Evolutionary conservation across 2,888 invertebrate species (phyloP).

Genomic region (Pegoplata infirma): DNA sequence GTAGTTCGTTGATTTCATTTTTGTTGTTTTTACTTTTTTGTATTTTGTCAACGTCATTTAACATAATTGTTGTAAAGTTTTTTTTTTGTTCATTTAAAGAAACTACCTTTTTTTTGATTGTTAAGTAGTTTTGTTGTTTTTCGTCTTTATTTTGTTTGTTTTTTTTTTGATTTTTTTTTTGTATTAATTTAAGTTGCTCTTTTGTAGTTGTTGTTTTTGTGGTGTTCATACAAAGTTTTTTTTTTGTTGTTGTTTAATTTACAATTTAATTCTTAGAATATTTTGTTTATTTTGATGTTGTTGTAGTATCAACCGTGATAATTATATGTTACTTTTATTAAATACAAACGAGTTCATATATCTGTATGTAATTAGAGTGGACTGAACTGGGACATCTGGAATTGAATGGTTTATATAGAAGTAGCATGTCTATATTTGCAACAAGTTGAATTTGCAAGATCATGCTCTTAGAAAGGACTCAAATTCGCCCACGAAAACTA

Average conservation of each 20-base stretch:
- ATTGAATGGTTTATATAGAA: too few relatives aligned
- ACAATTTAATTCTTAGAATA: slow-evolving; percentile 45
- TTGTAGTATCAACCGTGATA: slow-evolving; percentile 39
- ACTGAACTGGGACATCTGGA: too few relatives aligned
- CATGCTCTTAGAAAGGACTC: too few relatives aligned
- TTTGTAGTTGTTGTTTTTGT: neutral
- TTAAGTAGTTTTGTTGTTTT: neutral
- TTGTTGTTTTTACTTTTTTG: neutral
- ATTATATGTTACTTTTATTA: slow-evolving; percentile 30
- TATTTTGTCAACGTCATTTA: slow-evolving; percentile 46
- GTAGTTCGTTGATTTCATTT: slow-evolving; percentile 24
- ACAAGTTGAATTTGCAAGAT: too few relatives aligned
- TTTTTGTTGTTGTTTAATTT: slow-evolving; percentile 33
- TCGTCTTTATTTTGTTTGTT: neutral
- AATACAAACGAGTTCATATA: neutral
- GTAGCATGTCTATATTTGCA: too few relatives aligned
- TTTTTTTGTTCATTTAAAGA: slow-evolving; percentile 9
- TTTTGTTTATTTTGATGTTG: slow-evolving; percentile 14
- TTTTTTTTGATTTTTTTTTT: neutral
- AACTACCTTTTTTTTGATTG: neutral
- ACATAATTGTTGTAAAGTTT: slow-evolving; percentile 38
- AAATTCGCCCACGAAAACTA: too few relatives aligned
- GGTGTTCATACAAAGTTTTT: neutral
- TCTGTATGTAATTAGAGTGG: too few relatives aligned
- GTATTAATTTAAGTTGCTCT: neutral